phyloP scores from a whole-genome alignment of 92 coral and sea anemone species.

The Siderastrea siderea region DNA sequence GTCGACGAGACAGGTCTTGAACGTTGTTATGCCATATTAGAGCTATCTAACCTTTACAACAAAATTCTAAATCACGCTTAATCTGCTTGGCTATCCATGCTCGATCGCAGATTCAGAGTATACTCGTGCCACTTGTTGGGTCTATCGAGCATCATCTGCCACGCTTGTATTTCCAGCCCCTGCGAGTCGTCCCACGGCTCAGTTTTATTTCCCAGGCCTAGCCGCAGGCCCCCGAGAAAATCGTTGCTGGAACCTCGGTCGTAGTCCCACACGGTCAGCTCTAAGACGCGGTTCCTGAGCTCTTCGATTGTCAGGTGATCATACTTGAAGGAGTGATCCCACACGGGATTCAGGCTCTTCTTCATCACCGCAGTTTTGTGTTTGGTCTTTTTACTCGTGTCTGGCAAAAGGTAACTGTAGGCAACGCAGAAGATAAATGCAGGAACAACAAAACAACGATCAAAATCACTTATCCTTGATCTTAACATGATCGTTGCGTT shows the following conservation, averaged over 20 bases:
- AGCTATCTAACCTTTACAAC: background rate
- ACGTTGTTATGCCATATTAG: background rate
- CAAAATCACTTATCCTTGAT: no score
- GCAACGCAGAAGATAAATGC: slow-evolving; percentile 27
- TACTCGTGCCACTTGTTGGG: slow-evolving; percentile 89
- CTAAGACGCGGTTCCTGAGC: slow-evolving; percentile 94
- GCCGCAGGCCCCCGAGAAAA: slow-evolving; percentile 95
- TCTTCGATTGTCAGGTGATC: slow-evolving; percentile 84
- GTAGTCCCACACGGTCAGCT: slow-evolving; percentile 99
- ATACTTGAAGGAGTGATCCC: slow-evolving; percentile 88
- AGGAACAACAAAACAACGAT: slow-evolving; percentile 20
- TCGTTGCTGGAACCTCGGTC: slow-evolving; percentile 97
- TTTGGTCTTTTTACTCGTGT: slow-evolving; percentile 95
- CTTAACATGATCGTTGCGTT: background rate
- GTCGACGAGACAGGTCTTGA: background rate
- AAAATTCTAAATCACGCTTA: slow-evolving; percentile 36
- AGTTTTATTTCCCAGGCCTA: slow-evolving; percentile 88
- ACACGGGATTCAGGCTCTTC: slow-evolving; percentile 92
- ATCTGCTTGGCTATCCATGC: slow-evolving; percentile 89
- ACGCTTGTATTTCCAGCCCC: slow-evolving; percentile 89
- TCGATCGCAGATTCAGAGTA: slow-evolving; percentile 86
- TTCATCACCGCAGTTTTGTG: slow-evolving; percentile 89
- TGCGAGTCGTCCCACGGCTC: slow-evolving; percentile 96
- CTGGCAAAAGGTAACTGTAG: slow-evolving; percentile 94
- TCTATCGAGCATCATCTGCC: slow-evolving; percentile 92